Evolutionary conservation across 2,888 invertebrate species (phyloP).

Genomic region (Troides oblongomaculatus): DNA sequence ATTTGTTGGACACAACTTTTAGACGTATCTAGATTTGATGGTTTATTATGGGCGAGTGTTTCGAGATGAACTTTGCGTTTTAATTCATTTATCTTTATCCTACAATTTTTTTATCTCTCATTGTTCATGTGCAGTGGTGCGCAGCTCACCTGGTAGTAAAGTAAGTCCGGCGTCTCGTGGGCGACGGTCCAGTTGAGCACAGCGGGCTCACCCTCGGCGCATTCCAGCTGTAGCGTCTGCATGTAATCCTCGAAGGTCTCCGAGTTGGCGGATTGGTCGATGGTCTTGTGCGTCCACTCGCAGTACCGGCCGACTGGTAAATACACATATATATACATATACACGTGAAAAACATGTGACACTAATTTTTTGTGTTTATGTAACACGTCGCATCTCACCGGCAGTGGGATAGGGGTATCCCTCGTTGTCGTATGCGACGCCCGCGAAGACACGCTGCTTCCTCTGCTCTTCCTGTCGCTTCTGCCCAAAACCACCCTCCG

Average conservation of each 20-base stretch:
- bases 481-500: slow-evolving; percentile 92
- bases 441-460: slow-evolving; percentile 88
- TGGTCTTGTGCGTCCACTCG: slow-evolving; percentile 90
- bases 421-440: slow-evolving; percentile 86
- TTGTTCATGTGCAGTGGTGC: neutral
- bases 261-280: slow-evolving; percentile 85
- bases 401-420: slow-evolving; percentile 90
- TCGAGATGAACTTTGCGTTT: too few species aligned
- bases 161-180: slow-evolving; percentile 88
- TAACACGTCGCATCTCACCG: slow-evolving; percentile 57
- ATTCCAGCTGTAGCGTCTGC: slow-evolving; percentile 86
- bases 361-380: too few species aligned
- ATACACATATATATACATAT: neutral
- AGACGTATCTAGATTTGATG: too few species aligned
- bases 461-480: slow-evolving; percentile 84
- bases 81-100: too few species aligned
- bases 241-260: slow-evolving; percentile 89
- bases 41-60: too few species aligned
- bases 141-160: slow-evolving; percentile 92
- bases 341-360: too few species aligned
- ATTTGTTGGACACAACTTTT: too few species aligned
- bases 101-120: too few species aligned
- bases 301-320: slow-evolving; percentile 89
- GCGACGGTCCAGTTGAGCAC: slow-evolving; percentile 92
- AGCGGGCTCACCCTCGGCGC: slow-evolving; percentile 88